A percentile compares a stretch with the other conserved stretches of the same genome.
phyloP scores from a whole-genome alignment of 2,113 vertebrate genomes.

The Sturnira hondurensis region DNA sequence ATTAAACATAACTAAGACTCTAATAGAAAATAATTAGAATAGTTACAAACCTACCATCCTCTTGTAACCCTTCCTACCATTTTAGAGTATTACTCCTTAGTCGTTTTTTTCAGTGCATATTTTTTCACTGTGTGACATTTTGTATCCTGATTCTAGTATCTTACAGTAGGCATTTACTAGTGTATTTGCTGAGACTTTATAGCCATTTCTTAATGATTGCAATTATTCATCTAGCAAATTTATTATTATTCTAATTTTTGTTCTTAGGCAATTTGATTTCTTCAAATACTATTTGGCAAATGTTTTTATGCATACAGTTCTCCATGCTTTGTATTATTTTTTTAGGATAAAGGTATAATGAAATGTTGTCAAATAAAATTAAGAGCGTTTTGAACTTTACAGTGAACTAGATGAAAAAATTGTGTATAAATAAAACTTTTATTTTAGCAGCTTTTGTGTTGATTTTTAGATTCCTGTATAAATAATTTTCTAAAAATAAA shows the following conservation, averaged over 20 bases:
- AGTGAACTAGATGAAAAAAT: background rate
- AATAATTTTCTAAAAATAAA: background rate
- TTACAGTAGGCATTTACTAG: background rate
- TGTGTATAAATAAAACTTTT: background rate
- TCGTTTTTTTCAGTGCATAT: background rate
- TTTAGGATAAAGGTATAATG: background rate
- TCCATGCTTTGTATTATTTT: background rate
- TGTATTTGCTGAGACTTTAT: background rate
- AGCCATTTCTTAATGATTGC: background rate
- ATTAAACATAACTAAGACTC: constrained; percentile 16
- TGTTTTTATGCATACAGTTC: background rate
- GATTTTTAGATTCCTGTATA: background rate
- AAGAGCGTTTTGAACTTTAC: background rate
- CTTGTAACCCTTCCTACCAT: background rate
- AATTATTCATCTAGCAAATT: background rate
- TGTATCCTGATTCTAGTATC: background rate
- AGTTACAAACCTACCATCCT: background rate
- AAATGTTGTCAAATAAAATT: background rate
- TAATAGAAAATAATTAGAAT: constrained; percentile 32
- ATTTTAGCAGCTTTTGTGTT: background rate
- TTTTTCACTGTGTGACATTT: background rate
- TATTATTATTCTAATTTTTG: background rate
- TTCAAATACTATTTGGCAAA: background rate
- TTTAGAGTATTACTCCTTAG: background rate
- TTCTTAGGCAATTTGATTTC: background rate